These are phyloP conservation scores for Scaptomyza tumidula DNA, from an alignment of 2,888 invertebrate genomes.

Conservation along the genomic window DNA sequence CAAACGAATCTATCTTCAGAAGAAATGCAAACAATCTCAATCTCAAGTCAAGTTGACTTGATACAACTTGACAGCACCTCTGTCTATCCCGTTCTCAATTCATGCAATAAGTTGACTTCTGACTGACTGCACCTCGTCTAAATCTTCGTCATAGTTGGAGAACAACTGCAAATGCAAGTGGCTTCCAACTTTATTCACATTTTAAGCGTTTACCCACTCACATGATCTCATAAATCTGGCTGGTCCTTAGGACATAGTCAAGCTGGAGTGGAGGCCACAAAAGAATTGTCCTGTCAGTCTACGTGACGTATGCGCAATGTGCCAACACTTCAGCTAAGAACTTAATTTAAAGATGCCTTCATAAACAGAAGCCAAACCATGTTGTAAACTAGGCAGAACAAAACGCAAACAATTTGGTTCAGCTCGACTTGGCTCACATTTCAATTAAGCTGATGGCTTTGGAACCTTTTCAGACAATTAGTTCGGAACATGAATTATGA, in stretches of 20 bases:
- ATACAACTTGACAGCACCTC: constrained; percentile 21
- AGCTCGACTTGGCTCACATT: constrained; percentile 26
- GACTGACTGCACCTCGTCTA: constrained; percentile 3
- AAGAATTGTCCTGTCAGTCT: constrained; percentile 33
- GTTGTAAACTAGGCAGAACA: neutral
- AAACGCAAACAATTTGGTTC: constrained; percentile 9
- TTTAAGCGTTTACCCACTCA: constrained; percentile 21
- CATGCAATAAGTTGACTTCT: constrained; percentile 9
- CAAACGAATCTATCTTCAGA: neutral
- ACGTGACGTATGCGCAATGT: constrained; percentile 74
- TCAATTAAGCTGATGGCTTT: constrained; percentile 46
- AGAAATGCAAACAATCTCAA: constrained; percentile 12
- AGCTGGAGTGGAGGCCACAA: constrained; percentile 9
- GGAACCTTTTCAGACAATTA: constrained; percentile 46
- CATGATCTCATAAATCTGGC: constrained; percentile 44
- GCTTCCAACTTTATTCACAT: constrained; percentile 18
- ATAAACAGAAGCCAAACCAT: constrained; percentile 41
- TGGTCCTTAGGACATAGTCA: constrained; percentile 13
- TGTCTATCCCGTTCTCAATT: constrained; percentile 6
- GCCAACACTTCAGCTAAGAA: constrained; percentile 41
- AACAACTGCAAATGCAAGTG: constrained; percentile 3
- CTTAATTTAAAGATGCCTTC: constrained; percentile 64
- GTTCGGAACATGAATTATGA: constrained; percentile 60
- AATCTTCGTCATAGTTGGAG: constrained; percentile 27
- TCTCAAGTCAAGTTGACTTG: constrained; percentile 21